Percentiles rank a stretch among this genome's conserved stretches.
Conservation (phyloP, 1,140 invertebrate species). For the Calliphora vicina region DNA sequence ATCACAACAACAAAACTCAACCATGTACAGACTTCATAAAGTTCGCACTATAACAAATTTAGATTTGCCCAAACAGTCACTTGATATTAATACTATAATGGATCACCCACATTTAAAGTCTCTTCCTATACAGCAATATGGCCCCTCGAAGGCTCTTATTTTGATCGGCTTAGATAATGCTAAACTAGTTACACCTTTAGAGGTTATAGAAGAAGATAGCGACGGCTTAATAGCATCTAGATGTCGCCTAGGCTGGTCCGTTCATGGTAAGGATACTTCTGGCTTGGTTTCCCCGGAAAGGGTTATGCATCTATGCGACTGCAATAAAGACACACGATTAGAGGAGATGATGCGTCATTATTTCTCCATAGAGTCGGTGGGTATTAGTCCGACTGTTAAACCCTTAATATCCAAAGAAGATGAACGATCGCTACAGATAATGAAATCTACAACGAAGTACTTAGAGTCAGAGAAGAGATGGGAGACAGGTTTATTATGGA, state of each 20-base stretch:
- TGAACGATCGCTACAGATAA: not conserved
- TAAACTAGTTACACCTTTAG: not conserved
- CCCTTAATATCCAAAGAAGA: not conserved
- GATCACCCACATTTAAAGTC: not conserved
- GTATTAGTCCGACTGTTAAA: not conserved
- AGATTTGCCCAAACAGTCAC: constrained; percentile 23
- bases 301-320: constrained; percentile 10
- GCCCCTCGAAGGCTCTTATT: not conserved
- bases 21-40: not conserved
- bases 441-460: constrained; percentile 21
- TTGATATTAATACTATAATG: too few species aligned
- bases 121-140: not conserved
- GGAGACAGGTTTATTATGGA: constrained; percentile 5
- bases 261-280: not conserved
- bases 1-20: not conserved
- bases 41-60: constrained; percentile 4
- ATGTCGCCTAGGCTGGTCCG: not conserved
- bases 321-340: not conserved
- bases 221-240: not conserved
- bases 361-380: constrained; percentile 12
- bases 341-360: not conserved
- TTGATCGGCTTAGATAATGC: constrained; percentile 21
- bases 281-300: not conserved
- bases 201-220: not conserved
- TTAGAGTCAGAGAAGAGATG: not conserved